Evolutionary conservation across 2,888 invertebrate species (phyloP), one percentile per base, ranked within the genome.

Genomic region (Pemphredon lugubris): DNA sequence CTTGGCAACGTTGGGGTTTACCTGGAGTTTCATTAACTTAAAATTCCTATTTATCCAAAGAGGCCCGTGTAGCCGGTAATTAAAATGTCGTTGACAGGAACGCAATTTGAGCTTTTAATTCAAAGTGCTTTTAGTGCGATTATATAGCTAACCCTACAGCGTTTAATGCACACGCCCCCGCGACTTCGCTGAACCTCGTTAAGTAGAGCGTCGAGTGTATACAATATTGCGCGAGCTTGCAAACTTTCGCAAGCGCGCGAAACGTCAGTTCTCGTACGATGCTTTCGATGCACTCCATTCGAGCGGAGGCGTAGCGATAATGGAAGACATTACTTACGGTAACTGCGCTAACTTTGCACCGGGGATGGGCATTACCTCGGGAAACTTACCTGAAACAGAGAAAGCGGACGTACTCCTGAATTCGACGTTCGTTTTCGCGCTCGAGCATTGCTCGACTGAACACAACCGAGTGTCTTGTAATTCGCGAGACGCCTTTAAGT

Each of bases 301-400:
- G 16, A 55, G 44, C 26, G 32, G 18, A 32, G 40, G 37, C n/a
- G 13, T 20, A 26, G 39, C 48, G 75, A 75, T 77, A 75, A 77
- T 64, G 66, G 72, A 63, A 66, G 63, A 30, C 69, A 51, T 75
- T 78, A 71, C 73, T 79, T 65, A 63, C 77, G 70, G 57, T 77
- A 80, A 74, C 70, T 55, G 42, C 58, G 55, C 47, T 18, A 76
- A 75, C 47, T 64, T 70, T 39, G 18, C 48, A 5, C 20, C 34
- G 18, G 16, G 20, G 20, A 14, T 7, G 16, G 16, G 48, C 26
- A 40, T 39, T 47, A 57, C 42, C 21, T 44, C 48, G 63, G 48
- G 47, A 32, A 77, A 77, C 70, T 79, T 70, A 57, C 63, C 63
- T 47, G 69, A 67, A 77, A 77, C 77, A 58, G 61, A 72, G 67